These are phyloP conservation scores for Molorchus minor DNA, from an alignment of 2,888 invertebrate genomes.

Conservation along the genomic window DNA sequence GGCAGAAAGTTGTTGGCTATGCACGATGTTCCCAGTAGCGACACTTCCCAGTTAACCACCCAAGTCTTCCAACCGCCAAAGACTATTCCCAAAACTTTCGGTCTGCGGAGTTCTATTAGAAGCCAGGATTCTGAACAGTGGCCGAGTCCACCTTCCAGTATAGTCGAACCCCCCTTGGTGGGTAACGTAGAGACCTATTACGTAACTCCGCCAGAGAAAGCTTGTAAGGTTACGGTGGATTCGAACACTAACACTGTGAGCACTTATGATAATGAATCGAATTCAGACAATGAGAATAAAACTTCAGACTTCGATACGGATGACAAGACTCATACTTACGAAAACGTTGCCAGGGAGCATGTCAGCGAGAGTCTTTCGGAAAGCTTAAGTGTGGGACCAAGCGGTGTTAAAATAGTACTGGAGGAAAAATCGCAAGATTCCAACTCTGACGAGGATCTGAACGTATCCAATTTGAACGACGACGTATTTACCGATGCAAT, in stretches of 20 bases:
- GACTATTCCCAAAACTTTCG: slow-evolving; percentile 60
- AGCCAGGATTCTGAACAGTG: slow-evolving; percentile 80
- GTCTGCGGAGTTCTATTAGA: slow-evolving; percentile 57
- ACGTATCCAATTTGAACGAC: slow-evolving; percentile 61
- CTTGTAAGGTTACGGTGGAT: slow-evolving; percentile 79
- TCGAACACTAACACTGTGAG: slow-evolving; percentile 69
- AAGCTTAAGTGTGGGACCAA: slow-evolving; percentile 59
- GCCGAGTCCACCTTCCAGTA: slow-evolving; percentile 81
- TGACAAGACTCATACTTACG: slow-evolving; percentile 59
- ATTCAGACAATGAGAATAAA: slow-evolving; percentile 75
- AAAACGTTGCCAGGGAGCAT: slow-evolving; percentile 57
- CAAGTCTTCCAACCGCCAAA: slow-evolving; percentile 60
- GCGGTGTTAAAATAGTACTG: slow-evolving; percentile 59
- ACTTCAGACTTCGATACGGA: slow-evolving; percentile 67
- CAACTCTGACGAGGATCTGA: slow-evolving; percentile 65
- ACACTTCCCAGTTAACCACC: slow-evolving; percentile 61
- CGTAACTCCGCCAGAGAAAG: slow-evolving; percentile 80
- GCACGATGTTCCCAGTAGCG: slow-evolving; percentile 61
- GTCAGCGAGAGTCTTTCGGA: slow-evolving; percentile 59
- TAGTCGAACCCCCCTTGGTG: slow-evolving; percentile 75
- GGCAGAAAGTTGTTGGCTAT: slow-evolving; percentile 57
- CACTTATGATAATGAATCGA: slow-evolving; percentile 67
- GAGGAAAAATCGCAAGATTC: slow-evolving; percentile 57
- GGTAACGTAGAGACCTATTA: slow-evolving; percentile 85
- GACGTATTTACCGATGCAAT: slow-evolving; percentile 61